phyloP scores from a whole-genome alignment of 2,888 invertebrate genomes.

The Drosophila sordidula region DNA sequence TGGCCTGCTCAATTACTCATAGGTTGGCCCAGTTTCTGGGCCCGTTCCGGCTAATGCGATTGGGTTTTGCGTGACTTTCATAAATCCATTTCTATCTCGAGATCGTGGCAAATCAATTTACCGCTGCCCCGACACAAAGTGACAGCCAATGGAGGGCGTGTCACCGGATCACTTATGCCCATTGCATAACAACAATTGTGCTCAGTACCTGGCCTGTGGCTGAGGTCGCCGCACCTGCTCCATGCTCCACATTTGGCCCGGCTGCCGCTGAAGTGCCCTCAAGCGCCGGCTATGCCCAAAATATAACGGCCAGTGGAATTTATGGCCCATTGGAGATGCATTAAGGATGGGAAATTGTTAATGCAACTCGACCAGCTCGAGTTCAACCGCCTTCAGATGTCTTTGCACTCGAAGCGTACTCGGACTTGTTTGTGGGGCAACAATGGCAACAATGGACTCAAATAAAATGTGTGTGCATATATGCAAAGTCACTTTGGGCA shows the following conservation, averaged over 20 bases:
- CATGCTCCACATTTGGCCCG: constrained; percentile 30
- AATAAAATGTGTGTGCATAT: background rate
- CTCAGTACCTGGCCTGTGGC: constrained; percentile 1
- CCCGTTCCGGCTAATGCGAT: constrained; percentile 47
- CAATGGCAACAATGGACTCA: constrained; percentile 33
- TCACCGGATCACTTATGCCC: constrained; percentile 38
- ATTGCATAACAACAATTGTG: constrained; percentile 56
- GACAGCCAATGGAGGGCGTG: constrained; percentile 71
- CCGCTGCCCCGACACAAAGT: constrained; percentile 45
- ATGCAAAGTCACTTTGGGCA: background rate
- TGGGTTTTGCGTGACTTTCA: constrained; percentile 73
- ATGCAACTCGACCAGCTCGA: constrained; percentile 60
- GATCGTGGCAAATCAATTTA: constrained; percentile 75
- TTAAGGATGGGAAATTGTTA: constrained; percentile 74
- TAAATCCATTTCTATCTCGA: constrained; percentile 72
- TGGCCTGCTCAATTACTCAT: constrained; percentile 50
- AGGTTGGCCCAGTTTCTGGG: constrained; percentile 41
- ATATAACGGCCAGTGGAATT: constrained; percentile 59
- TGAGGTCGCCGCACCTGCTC: constrained; percentile 50
- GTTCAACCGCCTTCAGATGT: constrained; percentile 32
- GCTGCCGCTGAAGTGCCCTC: constrained; percentile 71
- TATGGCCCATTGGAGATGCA: constrained; percentile 76
- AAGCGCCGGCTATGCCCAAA: constrained; percentile 55
- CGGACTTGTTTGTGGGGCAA: background rate
- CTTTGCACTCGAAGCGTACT: constrained; percentile 24